Evolutionary conservation across 2,113 vertebrate species (phyloP).

Genomic region (Myanophis thanlyinensis): DNA sequence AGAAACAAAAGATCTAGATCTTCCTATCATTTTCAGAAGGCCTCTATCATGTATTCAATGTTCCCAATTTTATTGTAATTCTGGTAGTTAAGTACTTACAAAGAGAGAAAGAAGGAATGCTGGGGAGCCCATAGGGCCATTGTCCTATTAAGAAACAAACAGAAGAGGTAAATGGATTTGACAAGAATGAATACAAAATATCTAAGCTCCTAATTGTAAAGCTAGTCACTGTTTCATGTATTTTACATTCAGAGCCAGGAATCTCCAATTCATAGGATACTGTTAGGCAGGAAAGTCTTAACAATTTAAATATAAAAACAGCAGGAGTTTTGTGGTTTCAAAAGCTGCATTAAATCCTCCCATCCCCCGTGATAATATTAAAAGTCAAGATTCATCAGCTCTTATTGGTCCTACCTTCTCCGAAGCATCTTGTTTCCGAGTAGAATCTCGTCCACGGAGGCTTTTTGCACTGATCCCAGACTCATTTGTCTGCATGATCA

Average conservation of each 20-base stretch:
- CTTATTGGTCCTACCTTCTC: slow-evolving; percentile 86
- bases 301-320: neutral
- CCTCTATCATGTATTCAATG: neutral
- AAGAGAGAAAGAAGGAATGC: slow-evolving; percentile 99
- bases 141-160: slow-evolving; percentile 99
- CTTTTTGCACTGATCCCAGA: slow-evolving; percentile 98
- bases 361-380: neutral
- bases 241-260: neutral
- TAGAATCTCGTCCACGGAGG: slow-evolving; percentile 93
- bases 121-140: slow-evolving; percentile 99
- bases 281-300: neutral
- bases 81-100: slow-evolving; percentile 95
- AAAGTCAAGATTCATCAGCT: slow-evolving; percentile 5
- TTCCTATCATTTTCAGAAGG: neutral
- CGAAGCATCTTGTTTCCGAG: slow-evolving; percentile 92
- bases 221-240: slow-evolving; percentile 54
- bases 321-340: neutral
- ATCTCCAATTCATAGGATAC: neutral
- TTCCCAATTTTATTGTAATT: slow-evolving; percentile 23
- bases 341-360: neutral
- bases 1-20: neutral
- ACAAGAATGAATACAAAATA: slow-evolving; percentile 70
- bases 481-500: slow-evolving; percentile 99
- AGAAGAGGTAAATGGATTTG: slow-evolving; percentile 78
- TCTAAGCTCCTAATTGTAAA: slow-evolving; percentile 24